Evolutionary conservation across 2,113 vertebrate species (phyloP), one percentile per base, ranked within the genome.

Genomic region (Phylloscopus whistleri): DNA sequence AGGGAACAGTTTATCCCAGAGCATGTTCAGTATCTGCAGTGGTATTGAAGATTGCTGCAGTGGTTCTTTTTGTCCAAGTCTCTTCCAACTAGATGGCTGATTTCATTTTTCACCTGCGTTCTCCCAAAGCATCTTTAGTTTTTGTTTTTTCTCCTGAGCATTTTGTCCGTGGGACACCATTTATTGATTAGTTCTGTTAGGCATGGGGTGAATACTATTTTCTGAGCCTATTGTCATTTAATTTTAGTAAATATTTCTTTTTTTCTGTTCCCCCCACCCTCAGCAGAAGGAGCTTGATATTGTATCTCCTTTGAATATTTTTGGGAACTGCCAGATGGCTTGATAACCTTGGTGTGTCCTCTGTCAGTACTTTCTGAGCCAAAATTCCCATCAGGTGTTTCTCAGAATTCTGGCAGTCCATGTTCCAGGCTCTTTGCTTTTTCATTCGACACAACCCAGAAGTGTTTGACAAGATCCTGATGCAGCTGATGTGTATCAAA

Each of bases 211-310:
- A 85, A 52, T 60, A 18, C 7, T 49, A 1, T 77, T 70, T 60
- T 80, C 39, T 75, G 30, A 90, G 44, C 9, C 18, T 68, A 1
- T 17, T 11, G 6, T 7, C 7, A 11, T 49, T 73, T 48, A 43
- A 52, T 44, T 83, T 89, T 48, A 44, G 11, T 55, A 43, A 63
- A 10, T 26, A 53, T 8, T 82, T 63, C 0, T 51, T 49, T 33
- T 59, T 53, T 41, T 8, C n/a, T 64, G 18, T 33, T 0, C 2
- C 3, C 9, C 6, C 2, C 1, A 0, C 28, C 2, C 10, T 46
- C 23, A 56, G n/a, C 20, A 31, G 52, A n/a, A 49, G 48, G 73
- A 37, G 2, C 15, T 73, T 28, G n/a, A 18, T 73, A 33, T 6
- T 6, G 0, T n/a, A 11, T 84, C 15, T 69, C 24, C 14, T 67